Base-by-base conservation (phyloP, 35 echinoderm and acorn worm genomes). In the Apostichopus parvimensis region DNA sequence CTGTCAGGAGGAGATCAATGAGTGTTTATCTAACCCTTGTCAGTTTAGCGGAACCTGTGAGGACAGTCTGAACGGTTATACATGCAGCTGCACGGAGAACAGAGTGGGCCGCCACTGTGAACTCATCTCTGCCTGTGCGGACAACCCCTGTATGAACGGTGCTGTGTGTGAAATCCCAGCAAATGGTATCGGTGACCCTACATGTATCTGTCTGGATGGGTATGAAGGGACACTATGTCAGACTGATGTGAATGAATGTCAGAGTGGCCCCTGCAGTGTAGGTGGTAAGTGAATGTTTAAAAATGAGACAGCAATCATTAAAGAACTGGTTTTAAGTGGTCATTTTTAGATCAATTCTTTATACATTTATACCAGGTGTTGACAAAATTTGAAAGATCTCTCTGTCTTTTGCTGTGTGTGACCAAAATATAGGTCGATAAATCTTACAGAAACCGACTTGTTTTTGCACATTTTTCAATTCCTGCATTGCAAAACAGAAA, bases 221-320 rank as follows among this genome's bases (percentile, higher is more conserved):
- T 98, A 94, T 90, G 60, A 84, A 65, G 96, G 96, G 20, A 80
- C 52, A n/a, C 80, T 96, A 0, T 98, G 97, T 88, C 90, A 93
- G 73, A 79, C 92, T 17, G 92, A 99, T 80, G 65, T 95, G 14
- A 73, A 99, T 93, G 97, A 99, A 57, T 99, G 97, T 71, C 77
- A 58, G 17, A 91, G 80, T 18, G 94, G 87, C 79, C 95, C 95
- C 7, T 99, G 97, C 90, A 86, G 52, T 20, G 5, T 8, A 73
- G 53, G 77, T 53, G 89, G 72, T 91, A 66, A 72, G 86, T 61
- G 12, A 61, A 45, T 45, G 34, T 45, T 45, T 45, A 45, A 45
- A n/a, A 45, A 45, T 45, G 34, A 45, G 34, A 3, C 34, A 45
- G 34, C 34, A 45, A 45, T 45, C 3, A 45, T 45, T 45, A 45